A percentile compares a stretch with the other conserved stretches of the same genome.
Conservation (phyloP, 2,113 vertebrate genomes). For the Lepidothrix coronata region DNA sequence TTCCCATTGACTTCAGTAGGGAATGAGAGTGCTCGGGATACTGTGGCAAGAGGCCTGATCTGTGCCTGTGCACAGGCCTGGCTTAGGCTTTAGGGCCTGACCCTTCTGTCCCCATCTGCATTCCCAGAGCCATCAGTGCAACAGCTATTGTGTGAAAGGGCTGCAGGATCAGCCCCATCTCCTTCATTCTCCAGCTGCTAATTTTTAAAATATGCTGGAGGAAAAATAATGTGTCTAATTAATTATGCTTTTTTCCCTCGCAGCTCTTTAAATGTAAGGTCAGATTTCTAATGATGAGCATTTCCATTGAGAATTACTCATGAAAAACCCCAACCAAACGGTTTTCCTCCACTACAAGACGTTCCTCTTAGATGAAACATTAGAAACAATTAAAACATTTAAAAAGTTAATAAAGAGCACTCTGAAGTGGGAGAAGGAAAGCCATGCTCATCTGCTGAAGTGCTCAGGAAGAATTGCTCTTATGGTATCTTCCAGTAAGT, state of each 20-base stretch:
- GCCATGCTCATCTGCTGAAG: neutral
- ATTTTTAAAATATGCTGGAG: conserved; percentile 22
- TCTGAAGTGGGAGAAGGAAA: conserved; percentile 4
- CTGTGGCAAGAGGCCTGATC: neutral
- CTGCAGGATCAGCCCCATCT: neutral
- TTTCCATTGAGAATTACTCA: conserved; percentile 48
- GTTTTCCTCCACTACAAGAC: neutral
- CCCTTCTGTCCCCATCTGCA: neutral
- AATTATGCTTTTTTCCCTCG: neutral
- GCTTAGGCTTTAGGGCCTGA: neutral
- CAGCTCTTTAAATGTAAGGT: conserved; percentile 13
- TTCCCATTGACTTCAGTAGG: neutral
- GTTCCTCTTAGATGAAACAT: conserved; percentile 10
- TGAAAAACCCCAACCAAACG: neutral
- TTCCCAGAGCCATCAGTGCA: neutral
- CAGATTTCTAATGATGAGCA: conserved; percentile 16
- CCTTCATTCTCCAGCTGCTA: neutral
- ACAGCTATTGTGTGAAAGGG: neutral
- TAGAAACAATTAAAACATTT: conserved; percentile 21
- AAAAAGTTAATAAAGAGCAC: conserved; percentile 9
- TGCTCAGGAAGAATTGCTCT: neutral
- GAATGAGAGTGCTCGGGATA: neutral
- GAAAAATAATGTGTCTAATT: conserved; percentile 25
- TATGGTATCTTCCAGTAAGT: neutral
- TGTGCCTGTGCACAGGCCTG: neutral